phyloP scores from a whole-genome alignment of 2,888 invertebrate species.

The Luffia ferchaultella region DNA sequence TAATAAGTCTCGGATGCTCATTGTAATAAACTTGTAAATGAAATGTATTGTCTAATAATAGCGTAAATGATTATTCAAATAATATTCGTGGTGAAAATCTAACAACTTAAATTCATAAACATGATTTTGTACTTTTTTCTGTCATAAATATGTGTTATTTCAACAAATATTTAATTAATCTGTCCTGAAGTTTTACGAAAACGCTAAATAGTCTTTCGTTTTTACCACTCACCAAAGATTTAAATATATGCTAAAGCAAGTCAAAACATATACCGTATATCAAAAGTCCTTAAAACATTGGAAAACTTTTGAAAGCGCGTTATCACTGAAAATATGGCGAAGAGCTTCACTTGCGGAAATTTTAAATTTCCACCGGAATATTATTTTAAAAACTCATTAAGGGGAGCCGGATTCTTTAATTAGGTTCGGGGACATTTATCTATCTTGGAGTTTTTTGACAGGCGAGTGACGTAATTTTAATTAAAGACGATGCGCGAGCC shows the following conservation, averaged over 20 bases:
- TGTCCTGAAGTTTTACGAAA: no score
- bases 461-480: conserved; percentile 40
- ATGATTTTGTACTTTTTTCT: background rate
- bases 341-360: background rate
- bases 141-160: no score
- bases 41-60: no score
- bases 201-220: background rate
- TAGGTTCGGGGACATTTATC: conserved; percentile 9
- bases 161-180: no score
- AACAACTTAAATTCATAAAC: background rate
- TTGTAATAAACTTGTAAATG: no score
- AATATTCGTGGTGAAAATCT: background rate
- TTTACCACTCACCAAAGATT: background rate
- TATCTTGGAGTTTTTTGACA: conserved; percentile 33
- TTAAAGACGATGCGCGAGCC: conserved; percentile 22
- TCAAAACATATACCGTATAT: background rate
- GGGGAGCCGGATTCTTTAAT: conserved; percentile 10
- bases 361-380: conserved; percentile 6
- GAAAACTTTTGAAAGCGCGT: background rate
- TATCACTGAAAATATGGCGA: background rate
- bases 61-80: background rate
- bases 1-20: no score
- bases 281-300: background rate
- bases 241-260: background rate
- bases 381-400: conserved; percentile 4